phyloP scores from a whole-genome alignment of 2,888 invertebrate species.

The Orthonevra nobilis region DNA sequence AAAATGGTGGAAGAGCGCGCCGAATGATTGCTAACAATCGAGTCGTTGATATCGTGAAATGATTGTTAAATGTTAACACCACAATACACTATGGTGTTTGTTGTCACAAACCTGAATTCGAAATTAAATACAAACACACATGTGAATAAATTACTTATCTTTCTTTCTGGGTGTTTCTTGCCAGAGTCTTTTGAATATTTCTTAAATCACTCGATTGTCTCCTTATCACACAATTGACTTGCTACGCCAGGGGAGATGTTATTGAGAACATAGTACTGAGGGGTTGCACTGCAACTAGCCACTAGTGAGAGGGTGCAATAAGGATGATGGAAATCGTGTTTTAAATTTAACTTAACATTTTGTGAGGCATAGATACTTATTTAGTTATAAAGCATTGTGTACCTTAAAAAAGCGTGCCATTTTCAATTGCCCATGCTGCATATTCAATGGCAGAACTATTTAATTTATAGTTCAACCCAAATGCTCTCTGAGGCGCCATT shows the following conservation, averaged over 20 bases:
- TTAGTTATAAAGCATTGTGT: too few species aligned
- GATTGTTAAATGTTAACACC: slow-evolving; percentile 59
- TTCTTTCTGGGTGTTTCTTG: slow-evolving; percentile 1
- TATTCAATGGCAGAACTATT: too few species aligned
- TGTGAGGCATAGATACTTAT: too few species aligned
- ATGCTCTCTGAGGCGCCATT: neutral
- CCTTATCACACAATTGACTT: too few species aligned
- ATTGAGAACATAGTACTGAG: slow-evolving; percentile 37
- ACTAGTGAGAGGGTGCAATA: slow-evolving; percentile 1
- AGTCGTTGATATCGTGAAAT: slow-evolving; percentile 48
- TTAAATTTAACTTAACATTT: too few species aligned
- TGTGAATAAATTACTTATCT: slow-evolving; percentile 14
- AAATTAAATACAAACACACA: slow-evolving; percentile 27
- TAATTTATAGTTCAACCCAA: too few species aligned
- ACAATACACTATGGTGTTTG: slow-evolving; percentile 23
- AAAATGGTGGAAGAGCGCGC: slow-evolving; percentile 8
- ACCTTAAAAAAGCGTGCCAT: too few species aligned
- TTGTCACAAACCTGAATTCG: slow-evolving; percentile 57
- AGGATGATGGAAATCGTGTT: slow-evolving; percentile 23
- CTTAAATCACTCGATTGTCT: slow-evolving; percentile 24
- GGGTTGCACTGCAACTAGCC: neutral
- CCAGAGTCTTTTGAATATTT: slow-evolving; percentile 20
- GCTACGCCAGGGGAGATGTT: slow-evolving; percentile 29
- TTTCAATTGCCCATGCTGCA: too few species aligned
- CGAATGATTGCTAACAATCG: slow-evolving; percentile 52